A percentile compares a stretch with the other conserved stretches of the same genome.
Conservation (phyloP, 2,113 vertebrate species). For the Bungarus multicinctus region DNA sequence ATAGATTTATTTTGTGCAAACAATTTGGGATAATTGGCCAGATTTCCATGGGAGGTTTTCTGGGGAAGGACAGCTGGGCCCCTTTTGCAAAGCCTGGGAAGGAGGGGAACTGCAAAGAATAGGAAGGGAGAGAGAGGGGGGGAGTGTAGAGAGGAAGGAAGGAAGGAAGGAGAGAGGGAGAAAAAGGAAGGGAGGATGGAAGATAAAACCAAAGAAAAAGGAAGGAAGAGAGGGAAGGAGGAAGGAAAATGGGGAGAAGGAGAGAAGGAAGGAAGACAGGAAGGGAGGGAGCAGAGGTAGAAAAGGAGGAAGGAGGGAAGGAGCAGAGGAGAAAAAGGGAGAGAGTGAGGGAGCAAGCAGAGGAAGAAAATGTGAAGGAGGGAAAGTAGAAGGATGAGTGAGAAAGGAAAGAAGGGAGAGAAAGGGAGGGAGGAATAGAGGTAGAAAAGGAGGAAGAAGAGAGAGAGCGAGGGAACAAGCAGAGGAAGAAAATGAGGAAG, state of each 20-base stretch:
- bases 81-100: not conserved
- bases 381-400: not conserved
- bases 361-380: too few species aligned
- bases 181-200: rapidly evolving
- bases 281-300: not conserved
- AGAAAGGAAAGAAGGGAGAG: not conserved
- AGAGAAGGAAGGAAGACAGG: not conserved
- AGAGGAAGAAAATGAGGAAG: too few species aligned
- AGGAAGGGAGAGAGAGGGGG: not conserved
- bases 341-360: not conserved
- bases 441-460: not conserved
- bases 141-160: too few species aligned
- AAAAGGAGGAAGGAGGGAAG: not conserved
- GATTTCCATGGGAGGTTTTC: not conserved
- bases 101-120: not conserved
- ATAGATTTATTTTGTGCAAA: not conserved
- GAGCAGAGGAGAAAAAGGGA: not conserved
- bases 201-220: not conserved
- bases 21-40: not conserved
- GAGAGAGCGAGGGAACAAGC: not conserved
- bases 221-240: too few species aligned
- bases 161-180: not conserved
- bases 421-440: not conserved
- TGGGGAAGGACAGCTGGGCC: not conserved
- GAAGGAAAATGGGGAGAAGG: not conserved